Evolutionary conservation across 35 echinoderm and acorn worm species (phyloP), one percentile per base, ranked within the genome.

Genomic region (Lytechinus pictus): DNA sequence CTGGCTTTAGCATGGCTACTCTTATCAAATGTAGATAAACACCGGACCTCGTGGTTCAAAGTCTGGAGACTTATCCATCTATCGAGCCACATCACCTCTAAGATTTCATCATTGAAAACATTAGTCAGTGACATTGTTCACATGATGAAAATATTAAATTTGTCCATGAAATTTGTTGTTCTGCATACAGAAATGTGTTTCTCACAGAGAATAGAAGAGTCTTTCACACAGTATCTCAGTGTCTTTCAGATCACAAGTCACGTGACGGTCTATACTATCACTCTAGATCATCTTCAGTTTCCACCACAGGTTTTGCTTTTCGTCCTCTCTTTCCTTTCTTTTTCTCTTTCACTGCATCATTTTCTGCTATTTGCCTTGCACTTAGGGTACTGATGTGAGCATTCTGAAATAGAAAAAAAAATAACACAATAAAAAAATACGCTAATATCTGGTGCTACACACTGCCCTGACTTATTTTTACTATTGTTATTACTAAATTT

Each of bases 311-410:
- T 57, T 93, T 58, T 19, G 86, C 54, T 72, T 94, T 94, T 90
- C 86, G 93, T 12, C 27, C 93, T 33, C 97, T 96, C 95, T 97
- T 98, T 54, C 94, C 86, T 95, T 96, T 96, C 52, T 94, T 95
- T 54, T 96, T 97, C 95, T 98, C 96, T 94, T 95, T 95, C 53
- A 86, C 94, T 14, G 94, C 97, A 28, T 98, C 97, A 95, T 95
- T 97, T 16, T 58, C 89, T 61, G 95, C 91, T 29, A 54, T 87
- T 95, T 98, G 97, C 72, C 94, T 86, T 52, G 95, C 92, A 92
- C 86, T 95, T 58, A 96, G 27, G 86, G 87, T 55, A 33, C 55
- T 92, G 16, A 98, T 97, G 94, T 98, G 96, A 44, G 94, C 94
- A 33, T 93, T 66, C 96, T 97, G 93, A 7, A 97, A 97, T 93